phyloP scores from a whole-genome alignment of 1,140 invertebrate species.

The Phymastichus coffea region DNA sequence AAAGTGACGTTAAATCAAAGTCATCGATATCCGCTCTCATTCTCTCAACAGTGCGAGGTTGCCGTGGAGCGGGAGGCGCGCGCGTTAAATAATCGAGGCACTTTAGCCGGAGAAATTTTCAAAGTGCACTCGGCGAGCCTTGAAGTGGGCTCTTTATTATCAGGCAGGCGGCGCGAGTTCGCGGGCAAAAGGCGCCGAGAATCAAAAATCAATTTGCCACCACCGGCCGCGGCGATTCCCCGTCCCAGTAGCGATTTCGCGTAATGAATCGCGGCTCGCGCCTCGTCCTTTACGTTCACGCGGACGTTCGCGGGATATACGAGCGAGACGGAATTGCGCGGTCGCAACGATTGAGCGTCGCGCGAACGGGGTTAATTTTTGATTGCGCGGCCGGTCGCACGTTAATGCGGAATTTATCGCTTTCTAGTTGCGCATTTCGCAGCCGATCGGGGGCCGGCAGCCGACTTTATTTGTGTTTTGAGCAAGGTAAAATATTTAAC shows the following conservation, averaged over 20 bases:
- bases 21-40: too few relatives aligned
- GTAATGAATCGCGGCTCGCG: background rate
- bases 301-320: too few relatives aligned
- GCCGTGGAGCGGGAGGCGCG: too few relatives aligned
- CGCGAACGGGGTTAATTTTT: conserved; percentile 11
- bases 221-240: background rate
- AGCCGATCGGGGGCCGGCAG: too few relatives aligned
- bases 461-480: conserved; percentile 17
- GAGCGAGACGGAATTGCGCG: background rate
- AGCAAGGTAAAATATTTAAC: conserved; percentile 15
- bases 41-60: too few relatives aligned
- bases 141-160: background rate
- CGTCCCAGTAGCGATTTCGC: background rate
- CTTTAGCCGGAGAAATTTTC: too few relatives aligned
- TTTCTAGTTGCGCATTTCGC: conserved; percentile 11
- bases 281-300: background rate
- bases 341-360: background rate
- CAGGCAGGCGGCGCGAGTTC: too few relatives aligned
- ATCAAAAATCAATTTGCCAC: background rate
- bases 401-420: conserved; percentile 29
- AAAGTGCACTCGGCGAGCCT: too few relatives aligned
- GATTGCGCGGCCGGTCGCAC: background rate
- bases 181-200: background rate
- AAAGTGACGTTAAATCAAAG: too few relatives aligned
- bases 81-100: too few relatives aligned